These are phyloP conservation scores for Pavo muticus DNA, from an alignment of 2,113 vertebrate genomes.

Conservation along the genomic window DNA sequence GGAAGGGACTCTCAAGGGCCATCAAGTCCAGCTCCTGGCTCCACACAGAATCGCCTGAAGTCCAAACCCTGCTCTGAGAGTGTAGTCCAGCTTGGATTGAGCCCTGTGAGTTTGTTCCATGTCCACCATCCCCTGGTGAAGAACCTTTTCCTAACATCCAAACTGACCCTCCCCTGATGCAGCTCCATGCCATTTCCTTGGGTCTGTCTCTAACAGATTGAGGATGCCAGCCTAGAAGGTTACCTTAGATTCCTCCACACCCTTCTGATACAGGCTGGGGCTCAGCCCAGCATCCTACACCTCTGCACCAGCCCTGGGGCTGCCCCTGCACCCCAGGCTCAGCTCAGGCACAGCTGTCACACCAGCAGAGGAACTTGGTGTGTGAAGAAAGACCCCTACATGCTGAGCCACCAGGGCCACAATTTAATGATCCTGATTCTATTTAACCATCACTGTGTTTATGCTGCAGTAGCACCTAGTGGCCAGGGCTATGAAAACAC, in stretches of 20 bases:
- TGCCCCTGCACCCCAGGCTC: background rate
- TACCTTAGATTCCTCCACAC: background rate
- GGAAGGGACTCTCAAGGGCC: background rate
- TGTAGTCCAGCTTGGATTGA: background rate
- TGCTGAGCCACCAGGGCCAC: background rate
- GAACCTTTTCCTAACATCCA: background rate
- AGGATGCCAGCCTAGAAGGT: background rate
- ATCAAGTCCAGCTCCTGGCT: background rate
- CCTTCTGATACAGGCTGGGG: background rate
- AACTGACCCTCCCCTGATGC: background rate
- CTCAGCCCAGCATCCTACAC: background rate
- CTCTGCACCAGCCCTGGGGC: background rate
- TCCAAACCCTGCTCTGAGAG: background rate
- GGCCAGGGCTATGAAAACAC: constrained; percentile 58
- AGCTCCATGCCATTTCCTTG: background rate
- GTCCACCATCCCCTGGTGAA: background rate
- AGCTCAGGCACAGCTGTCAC: background rate
- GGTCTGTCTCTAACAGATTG: background rate
- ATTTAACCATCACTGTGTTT: constrained; percentile 3
- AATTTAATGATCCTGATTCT: background rate
- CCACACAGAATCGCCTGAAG: background rate
- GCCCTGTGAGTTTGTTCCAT: background rate
- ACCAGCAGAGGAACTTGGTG: background rate
- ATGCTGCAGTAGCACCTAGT: constrained; percentile 72
- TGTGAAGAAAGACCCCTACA: background rate